phyloP scores from a whole-genome alignment of 2,113 vertebrate genomes.

The Ptilorrhoa leucosticta region DNA sequence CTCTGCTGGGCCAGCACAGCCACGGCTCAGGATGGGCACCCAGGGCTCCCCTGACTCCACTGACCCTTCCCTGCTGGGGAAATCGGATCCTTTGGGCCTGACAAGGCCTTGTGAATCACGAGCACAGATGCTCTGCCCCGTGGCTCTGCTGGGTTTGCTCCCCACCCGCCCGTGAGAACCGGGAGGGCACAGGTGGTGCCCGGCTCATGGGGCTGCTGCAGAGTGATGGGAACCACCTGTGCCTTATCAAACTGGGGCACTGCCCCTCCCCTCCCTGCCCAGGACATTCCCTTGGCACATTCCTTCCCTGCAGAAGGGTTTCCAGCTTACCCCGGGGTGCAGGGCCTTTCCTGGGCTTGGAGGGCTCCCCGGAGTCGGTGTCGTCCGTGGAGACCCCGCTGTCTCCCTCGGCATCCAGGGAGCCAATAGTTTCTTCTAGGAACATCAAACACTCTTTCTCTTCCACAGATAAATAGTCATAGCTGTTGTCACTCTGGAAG shows the following conservation, averaged over 20 bases:
- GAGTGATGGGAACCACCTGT: fast-evolving
- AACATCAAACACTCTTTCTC: conserved; percentile 92
- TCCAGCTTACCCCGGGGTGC: conserved; percentile 29
- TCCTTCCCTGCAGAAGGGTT: not conserved
- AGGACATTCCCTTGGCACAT: not conserved
- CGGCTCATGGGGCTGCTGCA: fast-evolving
- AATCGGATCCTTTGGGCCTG: not conserved
- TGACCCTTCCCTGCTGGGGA: not conserved
- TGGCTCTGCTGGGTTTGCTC: not conserved
- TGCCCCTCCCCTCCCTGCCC: not conserved
- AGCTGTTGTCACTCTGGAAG: conserved; percentile 80
- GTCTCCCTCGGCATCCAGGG: conserved; percentile 84
- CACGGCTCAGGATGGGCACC: not conserved
- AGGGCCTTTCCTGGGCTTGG: not conserved
- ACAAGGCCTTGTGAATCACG: fast-evolving
- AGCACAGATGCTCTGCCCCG: not conserved
- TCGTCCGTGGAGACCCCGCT: conserved; percentile 80
- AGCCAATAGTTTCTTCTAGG: conserved; percentile 91
- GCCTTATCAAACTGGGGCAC: not conserved
- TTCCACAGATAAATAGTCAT: conserved; percentile 88
- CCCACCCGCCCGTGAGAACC: fast-evolving
- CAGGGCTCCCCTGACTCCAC: not conserved
- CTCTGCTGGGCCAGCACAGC: too few species aligned
- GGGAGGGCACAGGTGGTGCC: not conserved
- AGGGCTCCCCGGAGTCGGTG: not conserved